phyloP scores from a whole-genome alignment of 2,113 vertebrate species.

The Ammodramus savannarum region DNA sequence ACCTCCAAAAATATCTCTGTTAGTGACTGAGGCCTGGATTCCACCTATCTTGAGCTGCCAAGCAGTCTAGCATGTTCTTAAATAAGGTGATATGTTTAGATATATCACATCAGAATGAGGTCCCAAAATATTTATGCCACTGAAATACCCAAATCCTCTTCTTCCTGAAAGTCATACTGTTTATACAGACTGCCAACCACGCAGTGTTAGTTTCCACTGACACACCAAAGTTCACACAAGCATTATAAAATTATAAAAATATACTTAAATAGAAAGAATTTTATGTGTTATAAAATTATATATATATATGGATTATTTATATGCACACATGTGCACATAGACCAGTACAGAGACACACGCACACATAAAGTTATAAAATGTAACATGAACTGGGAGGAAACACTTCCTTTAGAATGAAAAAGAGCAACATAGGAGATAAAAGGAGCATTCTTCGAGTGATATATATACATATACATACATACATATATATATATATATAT shows the following conservation, averaged over 20 bases:
- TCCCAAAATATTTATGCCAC: not conserved
- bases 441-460: not conserved
- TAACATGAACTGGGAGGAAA: not conserved
- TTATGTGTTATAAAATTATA: not conserved
- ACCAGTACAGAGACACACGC: not conserved
- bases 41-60: slow-evolving; percentile 6
- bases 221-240: not conserved
- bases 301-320: not conserved
- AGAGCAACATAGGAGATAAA: not conserved
- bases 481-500: not conserved
- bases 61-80: slow-evolving; percentile 5
- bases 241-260: not conserved
- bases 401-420: not conserved
- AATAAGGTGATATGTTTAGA: not conserved
- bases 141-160: not conserved
- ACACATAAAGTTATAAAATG: not conserved
- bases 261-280: not conserved
- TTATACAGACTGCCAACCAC: not conserved
- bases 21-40: not conserved
- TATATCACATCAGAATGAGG: not conserved
- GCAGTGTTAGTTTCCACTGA: not conserved
- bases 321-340: not conserved
- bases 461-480: not conserved
- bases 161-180: not conserved
- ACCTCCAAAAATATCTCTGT: not conserved